Base-by-base conservation (phyloP, 2,797 vertebrate species). In the Sebastiscus albofasciatus region DNA sequence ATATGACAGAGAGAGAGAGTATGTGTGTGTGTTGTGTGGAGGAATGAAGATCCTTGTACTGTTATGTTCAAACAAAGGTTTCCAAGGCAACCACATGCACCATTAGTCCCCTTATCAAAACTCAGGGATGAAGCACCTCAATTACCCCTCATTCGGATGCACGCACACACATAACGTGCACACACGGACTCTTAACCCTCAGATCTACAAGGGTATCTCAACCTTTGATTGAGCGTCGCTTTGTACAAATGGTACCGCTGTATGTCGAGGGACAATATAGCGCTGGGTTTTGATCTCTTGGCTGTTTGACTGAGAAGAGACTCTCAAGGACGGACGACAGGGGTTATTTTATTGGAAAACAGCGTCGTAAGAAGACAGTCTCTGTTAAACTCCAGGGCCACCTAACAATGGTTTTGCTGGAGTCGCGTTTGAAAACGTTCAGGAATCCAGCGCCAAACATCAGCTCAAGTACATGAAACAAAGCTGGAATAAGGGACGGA, bases 31-130 rank as follows among this genome's bases (percentile, higher is more conserved):
- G 74, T 72, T 84, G 78, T 89, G 73, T 90, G 61, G 24, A 87
- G 88, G 83, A 94, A 91, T 88, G 82, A 79, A 93, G 82, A 87
- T 92, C 85, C 74, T 92, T 90, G 91, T 84, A 69, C 86, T 87
- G 80, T 87, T 84, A 82, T 62, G 75, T 82, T 92, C 83, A 93
- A 94, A 94, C 91, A 94, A 92, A 93, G 90, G 92, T 95, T 93
- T 92, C 93, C 93, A 94, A 83, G 60, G 92, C 85, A 95, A 95
- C 95, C 82, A 75, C 91, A 92, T 90, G 90, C 90, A 85, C 86
- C 86, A 91, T 91, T 90, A 86, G 87, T 80, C 87, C 85, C 69
- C 82, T 93, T 93, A 91, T 91, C 90, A 92, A 94, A 94, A 93
- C 90, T 91, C 80, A 72, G 68, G 75, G 73, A 90, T 89, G 84